A percentile compares a stretch with the other conserved stretches of the same genome.
phyloP scores from a whole-genome alignment of 1,140 invertebrate species.

The Drosophila athabasca region DNA sequence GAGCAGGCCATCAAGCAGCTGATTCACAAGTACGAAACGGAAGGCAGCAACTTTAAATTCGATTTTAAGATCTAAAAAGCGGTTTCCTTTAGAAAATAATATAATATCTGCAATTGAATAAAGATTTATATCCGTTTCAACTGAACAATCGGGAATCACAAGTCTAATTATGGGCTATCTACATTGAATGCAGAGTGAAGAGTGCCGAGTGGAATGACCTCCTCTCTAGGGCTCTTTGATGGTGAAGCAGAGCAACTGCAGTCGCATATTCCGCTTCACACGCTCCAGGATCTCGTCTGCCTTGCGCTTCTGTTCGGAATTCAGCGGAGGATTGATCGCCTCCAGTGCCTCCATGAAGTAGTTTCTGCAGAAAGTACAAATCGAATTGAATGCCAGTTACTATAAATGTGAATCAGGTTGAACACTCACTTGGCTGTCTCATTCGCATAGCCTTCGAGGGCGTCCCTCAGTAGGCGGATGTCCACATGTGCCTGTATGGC shows the following conservation, averaged over 20 bases:
- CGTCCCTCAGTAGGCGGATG: constrained; percentile 75
- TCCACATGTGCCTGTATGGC: constrained; percentile 81
- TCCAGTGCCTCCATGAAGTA: constrained; percentile 82
- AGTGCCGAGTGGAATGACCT: constrained; percentile 35
- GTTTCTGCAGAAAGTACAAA: constrained; percentile 43
- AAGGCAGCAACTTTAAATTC: constrained; percentile 77
- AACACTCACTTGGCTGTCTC: constrained; percentile 76
- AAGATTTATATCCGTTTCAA: constrained; percentile 26
- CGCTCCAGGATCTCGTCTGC: constrained; percentile 80
- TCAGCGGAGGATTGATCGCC: constrained; percentile 78
- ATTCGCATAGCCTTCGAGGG: constrained; percentile 76
- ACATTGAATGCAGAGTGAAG: not conserved
- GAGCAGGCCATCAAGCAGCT: constrained; percentile 89
- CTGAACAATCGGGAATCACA: constrained; percentile 22
- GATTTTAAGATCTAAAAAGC: constrained; percentile 59
- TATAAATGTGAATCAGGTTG: not conserved
- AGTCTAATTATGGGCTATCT: not conserved
- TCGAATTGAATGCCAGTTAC: no score
- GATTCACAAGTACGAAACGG: constrained; percentile 87
- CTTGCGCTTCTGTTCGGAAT: constrained; percentile 67
- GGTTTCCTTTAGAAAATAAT: not conserved
- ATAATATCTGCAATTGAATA: constrained; percentile 23
- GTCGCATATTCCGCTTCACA: constrained; percentile 81
- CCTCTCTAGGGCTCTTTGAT: constrained; percentile 67
- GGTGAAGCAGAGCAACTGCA: constrained; percentile 83